phyloP scores from a whole-genome alignment of 2,113 vertebrate species.

The Nestor notabilis region DNA sequence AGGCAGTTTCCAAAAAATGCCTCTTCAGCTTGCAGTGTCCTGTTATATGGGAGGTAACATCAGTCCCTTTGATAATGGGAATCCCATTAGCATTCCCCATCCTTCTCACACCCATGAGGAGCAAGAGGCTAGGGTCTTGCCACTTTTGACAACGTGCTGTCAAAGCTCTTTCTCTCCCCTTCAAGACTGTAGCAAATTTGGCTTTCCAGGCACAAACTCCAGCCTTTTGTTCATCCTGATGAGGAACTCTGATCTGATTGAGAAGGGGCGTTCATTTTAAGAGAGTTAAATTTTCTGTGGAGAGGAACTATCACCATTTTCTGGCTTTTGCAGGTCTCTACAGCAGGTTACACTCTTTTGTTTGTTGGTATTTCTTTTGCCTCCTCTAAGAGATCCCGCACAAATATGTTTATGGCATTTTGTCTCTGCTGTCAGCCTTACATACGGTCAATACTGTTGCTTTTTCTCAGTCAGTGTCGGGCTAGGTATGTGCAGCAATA shows the following conservation, averaged over 20 bases:
- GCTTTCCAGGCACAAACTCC: not conserved
- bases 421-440: not conserved
- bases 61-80: not conserved
- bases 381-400: not conserved
- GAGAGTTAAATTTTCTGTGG: not conserved
- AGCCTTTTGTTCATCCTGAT: not conserved
- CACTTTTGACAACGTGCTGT: not conserved
- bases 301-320: not conserved
- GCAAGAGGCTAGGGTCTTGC: rapidly evolving
- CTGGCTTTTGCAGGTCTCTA: not conserved
- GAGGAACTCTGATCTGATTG: not conserved
- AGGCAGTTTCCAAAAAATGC: not conserved
- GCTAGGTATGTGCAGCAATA: not conserved
- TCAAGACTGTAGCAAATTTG: not conserved
- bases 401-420: not conserved
- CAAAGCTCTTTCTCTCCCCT: not conserved
- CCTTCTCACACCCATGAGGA: not conserved
- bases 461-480: not conserved
- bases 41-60: not conserved
- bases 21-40: not conserved
- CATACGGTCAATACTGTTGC: not conserved
- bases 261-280: not conserved
- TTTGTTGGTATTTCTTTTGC: not conserved
- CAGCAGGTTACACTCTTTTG: not conserved
- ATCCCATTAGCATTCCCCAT: not conserved